phyloP scores from a whole-genome alignment of 2,797 vertebrate genomes.

The Vultur gryphus region DNA sequence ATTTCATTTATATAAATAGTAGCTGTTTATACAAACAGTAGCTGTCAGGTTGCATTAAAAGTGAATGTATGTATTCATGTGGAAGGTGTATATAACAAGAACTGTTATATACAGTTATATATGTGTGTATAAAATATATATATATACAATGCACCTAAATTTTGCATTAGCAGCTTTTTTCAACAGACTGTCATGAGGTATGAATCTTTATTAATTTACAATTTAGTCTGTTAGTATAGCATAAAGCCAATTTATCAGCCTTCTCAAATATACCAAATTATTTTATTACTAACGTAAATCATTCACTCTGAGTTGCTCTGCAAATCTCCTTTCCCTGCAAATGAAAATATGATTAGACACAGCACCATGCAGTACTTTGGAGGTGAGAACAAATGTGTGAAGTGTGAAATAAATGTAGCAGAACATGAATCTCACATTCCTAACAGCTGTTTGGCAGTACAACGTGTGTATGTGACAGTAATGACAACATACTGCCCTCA shows the following conservation, averaged over 20 bases:
- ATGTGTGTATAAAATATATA: background rate
- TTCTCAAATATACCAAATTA: background rate
- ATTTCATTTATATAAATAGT: background rate
- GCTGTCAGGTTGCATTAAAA: background rate
- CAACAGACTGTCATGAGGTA: background rate
- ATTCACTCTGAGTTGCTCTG: background rate
- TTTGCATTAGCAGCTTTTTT: background rate
- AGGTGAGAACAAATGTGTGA: slow-evolving; percentile 32
- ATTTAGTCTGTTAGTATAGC: background rate
- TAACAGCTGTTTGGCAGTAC: slow-evolving; percentile 49
- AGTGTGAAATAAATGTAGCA: slow-evolving; percentile 54
- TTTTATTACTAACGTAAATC: background rate
- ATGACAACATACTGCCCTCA: slow-evolving; percentile 11
- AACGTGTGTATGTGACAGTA: slow-evolving; percentile 13
- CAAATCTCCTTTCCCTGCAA: background rate
- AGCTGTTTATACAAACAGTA: background rate
- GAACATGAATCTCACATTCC: background rate
- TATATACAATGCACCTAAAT: background rate
- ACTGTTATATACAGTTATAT: no score
- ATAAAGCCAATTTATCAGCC: background rate
- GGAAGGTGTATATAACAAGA: background rate
- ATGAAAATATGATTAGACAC: slow-evolving; percentile 44
- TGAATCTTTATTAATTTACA: background rate
- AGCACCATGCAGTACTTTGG: background rate
- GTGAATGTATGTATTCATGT: background rate